These are phyloP conservation scores for Cyclopterus lumpus DNA, from an alignment of 2,797 vertebrate species.

Conservation along the genomic window DNA sequence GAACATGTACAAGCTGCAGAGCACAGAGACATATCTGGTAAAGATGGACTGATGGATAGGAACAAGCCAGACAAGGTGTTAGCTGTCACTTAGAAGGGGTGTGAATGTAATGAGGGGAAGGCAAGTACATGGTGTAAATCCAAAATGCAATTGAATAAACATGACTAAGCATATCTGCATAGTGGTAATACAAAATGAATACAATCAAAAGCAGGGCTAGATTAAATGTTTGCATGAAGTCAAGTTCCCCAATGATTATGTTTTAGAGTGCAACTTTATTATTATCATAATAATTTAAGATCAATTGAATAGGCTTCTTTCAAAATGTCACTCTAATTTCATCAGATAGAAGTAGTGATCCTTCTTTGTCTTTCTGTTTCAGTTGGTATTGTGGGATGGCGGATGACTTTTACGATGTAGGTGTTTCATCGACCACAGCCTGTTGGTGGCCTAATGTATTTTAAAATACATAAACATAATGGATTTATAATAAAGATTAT, in stretches of 20 bases:
- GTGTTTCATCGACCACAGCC: not conserved
- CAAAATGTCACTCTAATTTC: not conserved
- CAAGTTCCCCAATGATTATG: not conserved
- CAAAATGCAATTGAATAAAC: not conserved
- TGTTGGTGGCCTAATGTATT: not conserved
- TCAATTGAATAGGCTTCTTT: not conserved
- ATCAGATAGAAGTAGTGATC: not conserved
- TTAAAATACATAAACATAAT: not conserved
- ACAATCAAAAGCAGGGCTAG: not conserved
- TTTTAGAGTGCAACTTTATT: not conserved
- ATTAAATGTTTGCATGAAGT: not conserved
- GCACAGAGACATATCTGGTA: slow-evolving; percentile 2
- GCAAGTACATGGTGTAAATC: not conserved
- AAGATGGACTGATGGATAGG: slow-evolving; percentile 20
- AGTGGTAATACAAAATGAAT: not conserved
- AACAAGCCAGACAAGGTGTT: slow-evolving; percentile 25
- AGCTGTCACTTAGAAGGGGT: slow-evolving; percentile 23
- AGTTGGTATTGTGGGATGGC: not conserved
- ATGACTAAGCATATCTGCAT: not conserved
- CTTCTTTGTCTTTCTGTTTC: not conserved
- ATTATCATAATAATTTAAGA: not conserved
- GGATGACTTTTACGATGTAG: not conserved
- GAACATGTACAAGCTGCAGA: not conserved
- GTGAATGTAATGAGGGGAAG: not conserved
- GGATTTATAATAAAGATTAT: not conserved